Conservation (phyloP, 2,113 vertebrate species). For the Vulpes lagopus region DNA sequence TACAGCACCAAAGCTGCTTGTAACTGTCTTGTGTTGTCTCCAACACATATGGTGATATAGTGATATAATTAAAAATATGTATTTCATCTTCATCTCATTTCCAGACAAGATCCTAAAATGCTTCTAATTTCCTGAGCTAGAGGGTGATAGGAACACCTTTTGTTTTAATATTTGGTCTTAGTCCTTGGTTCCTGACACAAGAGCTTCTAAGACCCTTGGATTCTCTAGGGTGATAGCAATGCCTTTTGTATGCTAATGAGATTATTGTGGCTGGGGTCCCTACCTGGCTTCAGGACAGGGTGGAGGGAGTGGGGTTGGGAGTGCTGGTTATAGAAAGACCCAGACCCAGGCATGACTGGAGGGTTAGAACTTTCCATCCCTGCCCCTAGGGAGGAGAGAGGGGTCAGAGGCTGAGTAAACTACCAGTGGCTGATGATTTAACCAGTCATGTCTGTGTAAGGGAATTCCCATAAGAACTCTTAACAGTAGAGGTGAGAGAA, state of each 20-base stretch:
- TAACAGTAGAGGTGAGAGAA: background rate
- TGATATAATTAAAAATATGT: background rate
- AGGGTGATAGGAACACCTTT: background rate
- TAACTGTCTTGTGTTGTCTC: background rate
- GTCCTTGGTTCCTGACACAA: background rate
- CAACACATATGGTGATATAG: background rate
- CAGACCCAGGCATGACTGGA: background rate
- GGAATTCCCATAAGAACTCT: background rate
- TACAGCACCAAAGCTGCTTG: background rate
- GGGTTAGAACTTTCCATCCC: background rate
- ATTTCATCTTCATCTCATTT: background rate
- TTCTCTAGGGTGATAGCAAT: background rate
- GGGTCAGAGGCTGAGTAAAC: background rate
- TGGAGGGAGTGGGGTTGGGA: too few species aligned
- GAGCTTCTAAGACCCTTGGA: background rate
- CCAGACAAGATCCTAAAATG: background rate
- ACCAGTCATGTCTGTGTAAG: background rate
- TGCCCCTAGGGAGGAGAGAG: background rate
- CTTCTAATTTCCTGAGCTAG: background rate
- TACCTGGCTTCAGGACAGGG: background rate
- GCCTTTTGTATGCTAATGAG: background rate
- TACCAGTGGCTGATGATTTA: background rate
- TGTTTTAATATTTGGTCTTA: background rate
- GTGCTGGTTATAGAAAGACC: background rate
- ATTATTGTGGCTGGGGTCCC: background rate